Percentiles rank a stretch among this genome's conserved stretches.
These are phyloP conservation scores for Drosophila equinoxialis DNA, from an alignment of 1,140 invertebrate genomes.

Conservation along the genomic window DNA sequence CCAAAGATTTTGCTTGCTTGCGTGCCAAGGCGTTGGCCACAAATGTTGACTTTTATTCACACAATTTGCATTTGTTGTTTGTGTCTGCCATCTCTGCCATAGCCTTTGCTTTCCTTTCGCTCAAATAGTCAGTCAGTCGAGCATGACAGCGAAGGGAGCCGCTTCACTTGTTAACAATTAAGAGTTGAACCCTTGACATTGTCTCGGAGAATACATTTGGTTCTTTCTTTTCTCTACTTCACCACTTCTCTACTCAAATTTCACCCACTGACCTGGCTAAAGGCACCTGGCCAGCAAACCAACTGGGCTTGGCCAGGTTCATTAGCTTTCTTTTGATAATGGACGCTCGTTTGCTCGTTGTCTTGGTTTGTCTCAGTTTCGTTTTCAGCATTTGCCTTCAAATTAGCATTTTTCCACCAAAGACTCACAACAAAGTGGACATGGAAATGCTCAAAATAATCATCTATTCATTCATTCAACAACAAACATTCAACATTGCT, in stretches of 20 bases:
- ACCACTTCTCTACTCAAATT: not conserved
- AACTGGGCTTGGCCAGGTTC: constrained; percentile 23
- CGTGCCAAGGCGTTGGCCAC: constrained; percentile 63
- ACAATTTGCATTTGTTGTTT: constrained; percentile 65
- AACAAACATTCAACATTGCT: constrained; percentile 21
- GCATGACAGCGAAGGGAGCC: constrained; percentile 32
- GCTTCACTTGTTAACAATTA: constrained; percentile 62
- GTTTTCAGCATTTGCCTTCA: constrained; percentile 29
- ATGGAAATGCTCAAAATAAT: constrained; percentile 38
- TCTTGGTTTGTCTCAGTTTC: constrained; percentile 41
- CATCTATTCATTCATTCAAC: not conserved
- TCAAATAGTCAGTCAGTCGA: constrained; percentile 25
- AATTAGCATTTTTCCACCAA: constrained; percentile 61
- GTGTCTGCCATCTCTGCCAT: not conserved
- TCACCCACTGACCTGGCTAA: constrained; percentile 24
- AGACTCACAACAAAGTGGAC: constrained; percentile 42
- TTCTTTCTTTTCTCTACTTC: not conserved
- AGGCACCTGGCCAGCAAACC: constrained; percentile 12
- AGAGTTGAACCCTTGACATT: constrained; percentile 61
- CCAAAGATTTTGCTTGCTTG: constrained; percentile 54
- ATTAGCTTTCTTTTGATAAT: constrained; percentile 74
- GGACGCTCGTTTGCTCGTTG: not conserved
- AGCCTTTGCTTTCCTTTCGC: constrained; percentile 24
- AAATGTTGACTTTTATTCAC: constrained; percentile 80
- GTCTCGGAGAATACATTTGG: constrained; percentile 14